These are phyloP conservation scores for Triplophysa yarkandensis DNA, from an alignment of 2,797 vertebrate genomes.

Conservation along the genomic window DNA sequence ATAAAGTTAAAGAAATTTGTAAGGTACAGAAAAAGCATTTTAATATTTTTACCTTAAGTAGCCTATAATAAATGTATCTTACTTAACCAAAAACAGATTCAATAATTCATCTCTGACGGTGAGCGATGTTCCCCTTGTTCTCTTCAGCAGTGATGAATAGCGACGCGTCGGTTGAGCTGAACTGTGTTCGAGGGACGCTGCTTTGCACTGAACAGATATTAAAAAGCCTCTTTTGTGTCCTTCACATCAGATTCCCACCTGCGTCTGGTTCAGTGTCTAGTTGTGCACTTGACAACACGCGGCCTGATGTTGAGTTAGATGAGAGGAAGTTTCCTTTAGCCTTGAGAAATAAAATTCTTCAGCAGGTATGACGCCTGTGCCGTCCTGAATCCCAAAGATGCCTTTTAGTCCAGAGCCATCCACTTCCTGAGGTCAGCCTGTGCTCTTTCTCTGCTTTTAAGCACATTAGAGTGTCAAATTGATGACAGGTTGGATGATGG, in stretches of 20 bases:
- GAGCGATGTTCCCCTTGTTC: constrained; percentile 32
- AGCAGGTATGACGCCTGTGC: constrained; percentile 12
- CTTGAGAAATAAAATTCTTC: constrained; percentile 38
- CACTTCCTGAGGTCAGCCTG: not conserved
- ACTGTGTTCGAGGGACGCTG: constrained; percentile 17
- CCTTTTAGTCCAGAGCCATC: not conserved
- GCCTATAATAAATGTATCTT: constrained; percentile 9
- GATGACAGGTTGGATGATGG: constrained; percentile 18
- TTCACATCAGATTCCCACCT: constrained; percentile 6
- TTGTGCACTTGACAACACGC: constrained; percentile 15
- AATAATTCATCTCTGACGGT: constrained; percentile 17
- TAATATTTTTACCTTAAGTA: not conserved
- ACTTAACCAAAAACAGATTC: constrained; percentile 1
- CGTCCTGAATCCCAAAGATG: not conserved
- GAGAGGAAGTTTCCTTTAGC: constrained; percentile 13
- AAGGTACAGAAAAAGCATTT: not conserved
- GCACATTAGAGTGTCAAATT: not conserved
- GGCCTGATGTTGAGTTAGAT: constrained; percentile 19
- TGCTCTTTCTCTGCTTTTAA: constrained; percentile 25
- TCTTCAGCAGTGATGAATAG: constrained; percentile 6
- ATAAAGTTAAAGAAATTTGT: not conserved
- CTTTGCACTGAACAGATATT: constrained; percentile 4
- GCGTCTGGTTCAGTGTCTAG: constrained; percentile 10
- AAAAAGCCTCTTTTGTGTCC: constrained; percentile 26
- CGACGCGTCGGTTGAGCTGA: not conserved